phyloP scores from a whole-genome alignment of 2,113 vertebrate genomes.

The Corydoras sp. region DNA sequence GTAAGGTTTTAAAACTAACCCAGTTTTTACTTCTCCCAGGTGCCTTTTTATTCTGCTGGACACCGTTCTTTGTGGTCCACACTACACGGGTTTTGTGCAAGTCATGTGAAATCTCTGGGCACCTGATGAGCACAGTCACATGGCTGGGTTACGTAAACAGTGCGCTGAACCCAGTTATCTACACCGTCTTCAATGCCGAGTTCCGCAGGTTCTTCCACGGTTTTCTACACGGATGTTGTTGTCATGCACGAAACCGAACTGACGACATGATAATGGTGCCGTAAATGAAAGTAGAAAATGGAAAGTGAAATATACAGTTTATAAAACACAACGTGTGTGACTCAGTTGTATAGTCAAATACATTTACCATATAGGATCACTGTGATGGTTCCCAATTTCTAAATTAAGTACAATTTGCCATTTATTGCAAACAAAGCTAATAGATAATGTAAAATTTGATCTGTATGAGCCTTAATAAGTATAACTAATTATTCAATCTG shows the following conservation, averaged over 20 bases:
- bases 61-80: conserved; percentile 92
- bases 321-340: too few species aligned
- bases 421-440: too few species aligned
- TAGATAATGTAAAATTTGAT: too few species aligned
- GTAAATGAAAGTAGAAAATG: background rate
- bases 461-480: too few species aligned
- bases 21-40: conserved; percentile 58
- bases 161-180: conserved; percentile 89
- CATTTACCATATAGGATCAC: too few species aligned
- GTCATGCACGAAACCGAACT: conserved; percentile 6
- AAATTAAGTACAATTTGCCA: too few species aligned
- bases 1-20: too few species aligned
- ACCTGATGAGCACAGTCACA: conserved; percentile 85
- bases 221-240: conserved; percentile 68
- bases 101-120: conserved; percentile 68
- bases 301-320: too few species aligned
- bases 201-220: conserved; percentile 87
- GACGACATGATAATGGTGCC: conserved; percentile 5
- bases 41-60: conserved; percentile 93
- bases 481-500: too few species aligned
- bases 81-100: conserved; percentile 75
- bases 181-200: conserved; percentile 86
- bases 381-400: too few species aligned
- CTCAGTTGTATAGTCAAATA: too few species aligned
- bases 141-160: conserved; percentile 97